Percentiles rank a stretch among this genome's conserved stretches.
phyloP scores from a whole-genome alignment of 2,888 invertebrate genomes.

The Acanthoscelides obtectus region DNA sequence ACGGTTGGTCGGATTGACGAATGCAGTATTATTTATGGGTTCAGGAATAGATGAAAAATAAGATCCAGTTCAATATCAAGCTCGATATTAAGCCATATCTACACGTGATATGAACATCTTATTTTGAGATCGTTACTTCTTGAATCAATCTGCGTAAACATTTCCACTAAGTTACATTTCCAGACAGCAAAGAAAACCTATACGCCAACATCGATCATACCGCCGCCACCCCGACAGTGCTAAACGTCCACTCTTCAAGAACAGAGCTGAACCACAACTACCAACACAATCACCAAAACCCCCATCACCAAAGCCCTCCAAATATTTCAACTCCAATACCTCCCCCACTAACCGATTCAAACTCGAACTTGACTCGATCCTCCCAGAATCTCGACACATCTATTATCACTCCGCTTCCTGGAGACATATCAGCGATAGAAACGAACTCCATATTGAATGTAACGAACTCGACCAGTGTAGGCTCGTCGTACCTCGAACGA shows the following conservation, averaged over 20 bases:
- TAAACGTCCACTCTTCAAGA: background rate
- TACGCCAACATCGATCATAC: constrained; percentile 39
- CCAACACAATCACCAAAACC: constrained; percentile 7
- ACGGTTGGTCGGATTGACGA: too few relatives aligned
- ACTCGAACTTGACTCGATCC: constrained; percentile 18
- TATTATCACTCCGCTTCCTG: constrained; percentile 6
- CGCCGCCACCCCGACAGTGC: background rate
- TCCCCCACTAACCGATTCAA: constrained; percentile 27
- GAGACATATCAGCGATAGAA: constrained; percentile 11
- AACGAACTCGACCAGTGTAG: background rate
- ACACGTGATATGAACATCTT: too few relatives aligned
- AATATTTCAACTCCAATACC: background rate
- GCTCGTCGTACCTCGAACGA: background rate
- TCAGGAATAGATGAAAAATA: background rate
- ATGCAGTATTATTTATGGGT: background rate
- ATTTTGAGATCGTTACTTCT: too few relatives aligned
- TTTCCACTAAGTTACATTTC: too few relatives aligned
- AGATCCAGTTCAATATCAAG: background rate
- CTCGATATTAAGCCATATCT: background rate
- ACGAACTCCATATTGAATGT: background rate
- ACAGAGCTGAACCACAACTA: background rate
- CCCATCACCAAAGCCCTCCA: constrained; percentile 23
- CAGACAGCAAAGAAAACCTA: constrained; percentile 38
- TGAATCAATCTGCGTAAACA: too few relatives aligned
- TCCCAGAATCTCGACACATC: constrained; percentile 18